Conservation (phyloP, 2,888 invertebrate species). For the Cephus rjabovi region DNA sequence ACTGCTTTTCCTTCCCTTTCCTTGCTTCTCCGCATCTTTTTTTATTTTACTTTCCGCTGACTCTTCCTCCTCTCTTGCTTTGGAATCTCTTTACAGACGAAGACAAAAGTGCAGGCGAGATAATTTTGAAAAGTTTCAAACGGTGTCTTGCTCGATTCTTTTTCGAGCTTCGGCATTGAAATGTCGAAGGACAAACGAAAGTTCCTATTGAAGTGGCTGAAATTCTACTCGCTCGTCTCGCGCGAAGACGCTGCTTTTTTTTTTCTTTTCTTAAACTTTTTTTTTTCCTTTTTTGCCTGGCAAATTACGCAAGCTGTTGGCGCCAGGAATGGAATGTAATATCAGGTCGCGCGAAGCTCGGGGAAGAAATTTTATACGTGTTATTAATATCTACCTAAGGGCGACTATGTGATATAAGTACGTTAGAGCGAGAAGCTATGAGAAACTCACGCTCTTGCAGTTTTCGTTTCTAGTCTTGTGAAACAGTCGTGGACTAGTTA, state of each 20-base stretch:
- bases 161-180: not conserved
- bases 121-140: not conserved
- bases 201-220: not conserved
- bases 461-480: conserved; percentile 11
- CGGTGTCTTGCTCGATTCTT: not conserved
- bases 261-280: not conserved
- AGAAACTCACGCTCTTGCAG: not conserved
- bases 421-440: not conserved
- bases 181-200: not conserved
- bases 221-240: not conserved
- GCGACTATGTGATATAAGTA: not conserved
- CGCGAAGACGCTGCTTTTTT: not conserved
- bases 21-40: not conserved
- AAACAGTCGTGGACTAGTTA: conserved; percentile 17
- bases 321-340: not conserved
- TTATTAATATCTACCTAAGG: not conserved
- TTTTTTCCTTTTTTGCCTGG: not conserved
- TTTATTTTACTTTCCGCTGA: not conserved
- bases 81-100: not conserved
- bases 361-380: conserved; percentile 9
- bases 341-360: not conserved
- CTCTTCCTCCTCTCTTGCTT: not conserved
- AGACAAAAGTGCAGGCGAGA: not conserved
- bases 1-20: not conserved
- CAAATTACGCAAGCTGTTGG: not conserved